Conservation (phyloP, 2,113 vertebrate genomes). For the Anoplopoma fimbria region DNA sequence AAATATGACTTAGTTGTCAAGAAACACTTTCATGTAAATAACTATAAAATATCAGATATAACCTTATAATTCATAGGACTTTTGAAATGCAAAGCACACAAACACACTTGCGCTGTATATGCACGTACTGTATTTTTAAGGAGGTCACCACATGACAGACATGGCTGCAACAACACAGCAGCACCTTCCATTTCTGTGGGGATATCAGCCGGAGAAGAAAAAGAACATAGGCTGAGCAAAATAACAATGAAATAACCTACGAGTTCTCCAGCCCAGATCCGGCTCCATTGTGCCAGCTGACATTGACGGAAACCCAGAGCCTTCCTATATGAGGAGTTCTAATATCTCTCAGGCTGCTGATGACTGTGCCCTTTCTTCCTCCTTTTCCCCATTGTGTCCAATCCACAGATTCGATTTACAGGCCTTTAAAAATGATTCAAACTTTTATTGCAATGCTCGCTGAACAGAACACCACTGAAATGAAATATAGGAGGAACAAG, state of each 20-base stretch:
- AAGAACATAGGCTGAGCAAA: conserved; percentile 56
- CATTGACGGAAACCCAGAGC: conserved; percentile 79
- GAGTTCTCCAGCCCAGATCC: conserved; percentile 39
- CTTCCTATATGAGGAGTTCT: conserved; percentile 73
- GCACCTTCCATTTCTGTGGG: conserved; percentile 40
- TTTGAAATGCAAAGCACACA: not conserved
- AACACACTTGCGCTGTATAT: not conserved
- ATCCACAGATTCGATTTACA: conserved; percentile 79
- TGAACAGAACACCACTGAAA: conserved; percentile 61
- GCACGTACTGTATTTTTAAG: not conserved
- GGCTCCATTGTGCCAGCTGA: conserved; percentile 68
- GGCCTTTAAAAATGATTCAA: conserved; percentile 76
- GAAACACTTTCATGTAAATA: not conserved
- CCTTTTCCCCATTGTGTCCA: conserved; percentile 74
- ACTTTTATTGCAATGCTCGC: conserved; percentile 74
- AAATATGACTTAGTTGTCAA: not conserved
- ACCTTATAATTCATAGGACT: not conserved
- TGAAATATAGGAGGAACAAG: conserved; percentile 72
- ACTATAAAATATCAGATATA: not conserved
- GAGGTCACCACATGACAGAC: conserved; percentile 13
- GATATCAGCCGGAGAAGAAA: conserved; percentile 43
- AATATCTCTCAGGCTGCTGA: conserved; percentile 81
- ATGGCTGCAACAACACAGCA: conserved; percentile 18
- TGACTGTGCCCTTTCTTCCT: conserved; percentile 80
- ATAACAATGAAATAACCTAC: conserved; percentile 60